phyloP scores from a whole-genome alignment of 1,140 invertebrate species.

The Ctenoplectra terminalis region DNA sequence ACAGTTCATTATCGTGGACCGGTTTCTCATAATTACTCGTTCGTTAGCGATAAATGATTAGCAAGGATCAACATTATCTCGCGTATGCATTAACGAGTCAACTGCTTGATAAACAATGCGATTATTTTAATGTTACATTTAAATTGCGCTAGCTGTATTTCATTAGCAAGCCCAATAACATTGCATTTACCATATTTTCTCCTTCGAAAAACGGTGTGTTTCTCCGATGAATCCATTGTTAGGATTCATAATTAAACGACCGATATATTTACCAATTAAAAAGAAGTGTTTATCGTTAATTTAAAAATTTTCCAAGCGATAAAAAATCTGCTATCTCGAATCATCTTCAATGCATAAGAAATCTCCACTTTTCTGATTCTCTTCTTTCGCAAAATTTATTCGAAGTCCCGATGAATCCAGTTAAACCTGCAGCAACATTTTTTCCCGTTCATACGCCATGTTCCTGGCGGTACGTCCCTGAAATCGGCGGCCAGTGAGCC shows the following conservation, averaged over 20 bases:
- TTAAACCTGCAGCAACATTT: not conserved
- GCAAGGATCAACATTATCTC: not conserved
- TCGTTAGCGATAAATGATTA: not conserved
- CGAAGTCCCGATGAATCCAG: not conserved
- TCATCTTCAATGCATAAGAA: too few species aligned
- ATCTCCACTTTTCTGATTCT: not conserved
- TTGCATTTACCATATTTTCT: not conserved
- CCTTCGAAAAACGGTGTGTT: not conserved
- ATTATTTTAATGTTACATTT: conserved; percentile 16
- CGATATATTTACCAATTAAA: not conserved
- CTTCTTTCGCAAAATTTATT: not conserved
- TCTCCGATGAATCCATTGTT: not conserved
- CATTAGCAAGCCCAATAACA: conserved; percentile 7
- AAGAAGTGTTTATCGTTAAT: too few species aligned
- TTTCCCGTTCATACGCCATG: not conserved
- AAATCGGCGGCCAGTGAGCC: conserved; percentile 21
- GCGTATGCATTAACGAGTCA: not conserved
- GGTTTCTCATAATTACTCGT: not conserved
- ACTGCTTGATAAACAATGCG: not conserved
- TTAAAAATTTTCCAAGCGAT: too few species aligned
- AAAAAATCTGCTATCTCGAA: too few species aligned
- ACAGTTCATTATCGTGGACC: not conserved
- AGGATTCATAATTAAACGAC: not conserved
- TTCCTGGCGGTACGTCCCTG: not conserved
- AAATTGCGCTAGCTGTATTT: not conserved